These are phyloP conservation scores for Ctenomys sociabilis DNA, from an alignment of 2,113 vertebrate species.

Conservation along the genomic window DNA sequence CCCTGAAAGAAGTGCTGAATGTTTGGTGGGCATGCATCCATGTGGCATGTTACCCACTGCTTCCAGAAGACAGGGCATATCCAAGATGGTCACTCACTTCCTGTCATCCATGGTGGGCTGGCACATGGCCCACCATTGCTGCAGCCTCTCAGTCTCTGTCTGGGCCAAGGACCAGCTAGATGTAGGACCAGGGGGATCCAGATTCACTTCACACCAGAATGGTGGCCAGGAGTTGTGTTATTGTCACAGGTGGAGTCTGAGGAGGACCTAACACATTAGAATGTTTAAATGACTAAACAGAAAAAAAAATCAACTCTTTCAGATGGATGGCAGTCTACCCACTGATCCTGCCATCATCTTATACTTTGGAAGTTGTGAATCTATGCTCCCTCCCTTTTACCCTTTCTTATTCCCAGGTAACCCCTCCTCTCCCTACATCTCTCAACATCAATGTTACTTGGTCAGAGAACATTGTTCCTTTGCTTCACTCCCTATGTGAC, in stretches of 20 bases:
- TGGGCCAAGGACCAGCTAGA: no score
- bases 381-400: background rate
- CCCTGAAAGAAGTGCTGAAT: background rate
- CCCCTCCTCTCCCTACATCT: background rate
- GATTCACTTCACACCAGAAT: no score
- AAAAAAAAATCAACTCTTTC: background rate
- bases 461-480: background rate
- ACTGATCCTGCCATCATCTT: background rate
- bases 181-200: background rate
- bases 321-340: background rate
- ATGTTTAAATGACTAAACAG: background rate
- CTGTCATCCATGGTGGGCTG: background rate
- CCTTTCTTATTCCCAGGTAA: no score
- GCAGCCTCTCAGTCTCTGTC: background rate
- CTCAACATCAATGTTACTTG: background rate
- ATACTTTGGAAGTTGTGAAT: background rate
- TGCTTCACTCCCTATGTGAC: background rate
- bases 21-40: slow-evolving; percentile 23
- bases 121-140: background rate
- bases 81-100: background rate
- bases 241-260: background rate
- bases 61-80: background rate
- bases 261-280: background rate
- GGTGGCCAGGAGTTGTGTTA: background rate
- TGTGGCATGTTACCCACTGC: background rate